Evolutionary conservation across 2,797 vertebrate genomes (phyloP).

Genomic region (Sardinella longiceps): DNA sequence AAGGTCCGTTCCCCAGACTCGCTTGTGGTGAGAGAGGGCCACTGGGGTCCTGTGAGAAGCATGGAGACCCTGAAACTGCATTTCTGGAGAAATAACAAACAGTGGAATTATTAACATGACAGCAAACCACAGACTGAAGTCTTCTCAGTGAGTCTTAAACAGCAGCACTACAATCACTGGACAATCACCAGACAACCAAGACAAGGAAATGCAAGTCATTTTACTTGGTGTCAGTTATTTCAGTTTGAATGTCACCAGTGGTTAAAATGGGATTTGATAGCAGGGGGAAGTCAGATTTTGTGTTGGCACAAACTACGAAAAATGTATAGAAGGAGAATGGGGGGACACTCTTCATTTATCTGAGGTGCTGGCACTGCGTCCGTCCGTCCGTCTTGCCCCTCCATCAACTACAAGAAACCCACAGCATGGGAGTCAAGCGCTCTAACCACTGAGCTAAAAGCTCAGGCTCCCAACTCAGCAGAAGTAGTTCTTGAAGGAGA

Average conservation of each 20-base stretch:
- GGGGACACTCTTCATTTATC: too few relatives aligned
- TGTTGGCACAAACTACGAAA: too few relatives aligned
- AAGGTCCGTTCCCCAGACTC: background rate
- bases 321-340: too few relatives aligned
- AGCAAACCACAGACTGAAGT: background rate
- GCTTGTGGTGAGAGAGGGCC: constrained; percentile 1
- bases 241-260: background rate
- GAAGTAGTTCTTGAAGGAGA: too few relatives aligned
- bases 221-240: background rate
- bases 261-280: too few relatives aligned
- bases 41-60: background rate
- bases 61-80: background rate
- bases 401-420: too few relatives aligned
- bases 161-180: background rate
- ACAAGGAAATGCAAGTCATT: background rate
- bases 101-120: background rate
- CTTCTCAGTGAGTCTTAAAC: background rate
- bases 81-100: background rate
- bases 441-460: too few relatives aligned
- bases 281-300: too few relatives aligned
- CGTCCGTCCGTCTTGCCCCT: too few relatives aligned
- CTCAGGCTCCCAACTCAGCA: too few relatives aligned
- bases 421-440: too few relatives aligned
- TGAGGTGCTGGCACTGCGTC: too few relatives aligned
- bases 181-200: background rate